Conservation (phyloP, 2,113 vertebrate species). For the Poecilia latipinna region DNA sequence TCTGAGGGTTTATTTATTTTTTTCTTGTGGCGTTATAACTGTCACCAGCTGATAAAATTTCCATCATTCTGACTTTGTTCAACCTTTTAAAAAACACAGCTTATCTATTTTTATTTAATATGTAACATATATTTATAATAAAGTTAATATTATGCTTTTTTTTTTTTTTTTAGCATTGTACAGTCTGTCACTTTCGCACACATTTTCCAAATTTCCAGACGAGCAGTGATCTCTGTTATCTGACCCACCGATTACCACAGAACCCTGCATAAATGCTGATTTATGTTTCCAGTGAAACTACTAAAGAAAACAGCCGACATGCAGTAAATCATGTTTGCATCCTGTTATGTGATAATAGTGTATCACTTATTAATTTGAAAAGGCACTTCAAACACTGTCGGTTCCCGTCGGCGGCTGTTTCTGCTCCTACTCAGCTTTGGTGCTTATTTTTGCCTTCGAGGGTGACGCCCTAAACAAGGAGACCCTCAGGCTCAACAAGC, state of each 20-base stretch:
- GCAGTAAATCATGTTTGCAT: background rate
- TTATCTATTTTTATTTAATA: background rate
- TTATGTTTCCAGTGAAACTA: conserved; percentile 28
- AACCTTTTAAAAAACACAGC: no score
- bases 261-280: conserved; percentile 38
- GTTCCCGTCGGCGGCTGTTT: background rate
- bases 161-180: background rate
- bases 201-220: background rate
- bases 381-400: background rate
- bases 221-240: conserved; percentile 9
- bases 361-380: background rate
- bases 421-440: conserved; percentile 38
- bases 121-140: background rate
- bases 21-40: no score
- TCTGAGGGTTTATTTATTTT: no score
- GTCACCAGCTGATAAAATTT: no score
- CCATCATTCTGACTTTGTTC: no score
- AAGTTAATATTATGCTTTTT: background rate
- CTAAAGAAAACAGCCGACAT: conserved; percentile 20
- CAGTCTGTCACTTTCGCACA: background rate
- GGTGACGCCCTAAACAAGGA: conserved; percentile 46
- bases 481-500: conserved; percentile 45
- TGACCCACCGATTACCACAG: conserved; percentile 28
- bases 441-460: conserved; percentile 46
- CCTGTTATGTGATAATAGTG: background rate